Percentiles rank a stretch among this genome's conserved stretches.
phyloP scores from a whole-genome alignment of 1,140 invertebrate genomes.

The Neomicropteryx cornuta region DNA sequence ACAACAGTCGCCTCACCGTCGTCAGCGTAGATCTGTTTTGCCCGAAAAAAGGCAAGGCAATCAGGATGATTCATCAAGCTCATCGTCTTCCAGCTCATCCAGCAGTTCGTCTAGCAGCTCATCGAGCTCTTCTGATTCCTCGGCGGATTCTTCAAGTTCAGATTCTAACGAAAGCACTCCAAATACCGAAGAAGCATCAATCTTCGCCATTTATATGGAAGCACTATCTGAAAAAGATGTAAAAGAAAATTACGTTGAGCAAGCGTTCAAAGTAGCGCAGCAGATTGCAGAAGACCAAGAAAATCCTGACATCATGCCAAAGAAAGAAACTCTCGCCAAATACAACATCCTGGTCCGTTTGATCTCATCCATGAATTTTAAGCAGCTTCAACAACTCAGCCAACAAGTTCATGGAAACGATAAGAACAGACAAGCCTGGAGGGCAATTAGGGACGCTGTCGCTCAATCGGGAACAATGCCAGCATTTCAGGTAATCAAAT shows the following conservation, averaged over 20 bases:
- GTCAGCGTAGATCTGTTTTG: neutral
- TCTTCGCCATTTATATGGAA: conserved; percentile 22
- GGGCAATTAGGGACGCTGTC: conserved; percentile 48
- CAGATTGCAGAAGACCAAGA: conserved; percentile 46
- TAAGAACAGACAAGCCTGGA: conserved; percentile 35
- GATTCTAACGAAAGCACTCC: conserved; percentile 19
- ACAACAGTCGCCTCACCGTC: neutral
- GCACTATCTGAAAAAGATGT: conserved; percentile 26
- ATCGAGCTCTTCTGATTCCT: conserved; percentile 15
- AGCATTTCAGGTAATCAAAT: conserved; percentile 44
- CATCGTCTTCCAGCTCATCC: conserved; percentile 8
- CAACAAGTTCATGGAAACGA: conserved; percentile 30
- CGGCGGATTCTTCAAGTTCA: conserved; percentile 8
- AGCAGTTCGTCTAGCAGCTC: conserved; percentile 16
- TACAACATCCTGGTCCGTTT: conserved; percentile 46
- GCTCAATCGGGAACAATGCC: conserved; percentile 52
- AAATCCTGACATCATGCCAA: conserved; percentile 41
- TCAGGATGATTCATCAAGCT: neutral
- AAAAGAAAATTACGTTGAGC: conserved; percentile 29
- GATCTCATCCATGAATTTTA: conserved; percentile 43
- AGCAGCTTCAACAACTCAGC: conserved; percentile 39
- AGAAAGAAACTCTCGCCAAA: conserved; percentile 44
- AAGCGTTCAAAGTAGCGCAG: conserved; percentile 35
- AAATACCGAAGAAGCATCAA: conserved; percentile 32
- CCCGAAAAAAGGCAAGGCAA: neutral